These are phyloP conservation scores for Platorchestia sp. DNA, from an alignment of 1,140 invertebrate genomes.

Conservation along the genomic window DNA sequence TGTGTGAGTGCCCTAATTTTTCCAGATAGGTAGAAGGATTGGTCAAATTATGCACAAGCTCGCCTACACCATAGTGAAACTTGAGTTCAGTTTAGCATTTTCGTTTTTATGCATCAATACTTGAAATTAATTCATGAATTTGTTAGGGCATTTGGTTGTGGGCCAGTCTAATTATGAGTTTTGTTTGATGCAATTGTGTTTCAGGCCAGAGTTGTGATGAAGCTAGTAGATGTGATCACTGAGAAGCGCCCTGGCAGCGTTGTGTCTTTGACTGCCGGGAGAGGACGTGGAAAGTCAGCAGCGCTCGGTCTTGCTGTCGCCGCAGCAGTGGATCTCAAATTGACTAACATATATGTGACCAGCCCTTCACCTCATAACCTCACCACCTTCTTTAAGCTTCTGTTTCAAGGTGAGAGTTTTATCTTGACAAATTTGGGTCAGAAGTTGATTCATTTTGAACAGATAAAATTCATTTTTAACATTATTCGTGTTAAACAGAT, in stretches of 20 bases:
- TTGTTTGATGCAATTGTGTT: background rate
- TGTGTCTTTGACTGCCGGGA: slow-evolving; percentile 93
- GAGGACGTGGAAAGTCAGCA: slow-evolving; percentile 98
- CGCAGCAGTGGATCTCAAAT: slow-evolving; percentile 87
- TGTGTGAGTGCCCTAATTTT: too few relatives aligned
- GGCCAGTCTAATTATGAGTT: background rate
- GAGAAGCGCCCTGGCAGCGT: slow-evolving; percentile 92
- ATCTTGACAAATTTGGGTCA: background rate
- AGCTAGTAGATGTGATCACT: slow-evolving; percentile 96
- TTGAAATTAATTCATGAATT: slow-evolving; percentile 31
- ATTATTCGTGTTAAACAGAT: background rate
- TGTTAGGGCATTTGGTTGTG: background rate
- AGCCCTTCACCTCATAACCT: slow-evolving; percentile 98
- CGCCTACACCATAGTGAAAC: too few relatives aligned
- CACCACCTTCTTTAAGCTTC: slow-evolving; percentile 97
- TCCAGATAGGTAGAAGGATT: too few relatives aligned
- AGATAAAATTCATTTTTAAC: too few relatives aligned
- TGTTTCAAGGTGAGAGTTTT: slow-evolving; percentile 81
- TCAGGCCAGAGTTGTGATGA: slow-evolving; percentile 88
- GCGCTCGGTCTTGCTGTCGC: slow-evolving; percentile 93
- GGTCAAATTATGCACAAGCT: too few relatives aligned
- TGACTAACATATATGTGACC: slow-evolving; percentile 99
- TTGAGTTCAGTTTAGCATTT: background rate
- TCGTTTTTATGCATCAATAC: background rate
- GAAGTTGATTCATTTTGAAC: too few relatives aligned